These are phyloP conservation scores for Oxytorus armatus DNA, from an alignment of 2,888 invertebrate species.

Conservation along the genomic window DNA sequence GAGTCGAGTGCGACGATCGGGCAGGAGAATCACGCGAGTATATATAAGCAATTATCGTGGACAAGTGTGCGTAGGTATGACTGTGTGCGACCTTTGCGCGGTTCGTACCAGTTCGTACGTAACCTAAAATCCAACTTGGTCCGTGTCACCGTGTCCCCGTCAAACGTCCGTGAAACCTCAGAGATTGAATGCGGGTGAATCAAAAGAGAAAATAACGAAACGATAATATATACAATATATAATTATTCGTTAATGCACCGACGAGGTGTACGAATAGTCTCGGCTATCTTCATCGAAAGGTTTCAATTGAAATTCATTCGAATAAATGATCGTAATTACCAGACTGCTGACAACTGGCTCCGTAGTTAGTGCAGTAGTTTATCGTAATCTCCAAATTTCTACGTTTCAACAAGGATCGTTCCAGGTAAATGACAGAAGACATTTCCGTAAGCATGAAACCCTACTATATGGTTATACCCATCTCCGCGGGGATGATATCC, in stretches of 20 bases:
- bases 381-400: constrained; percentile 75
- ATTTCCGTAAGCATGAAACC: too few species aligned
- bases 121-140: constrained; percentile 48
- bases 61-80: constrained; percentile 6
- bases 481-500: too few species aligned
- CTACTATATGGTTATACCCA: too few species aligned
- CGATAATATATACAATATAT: neutral
- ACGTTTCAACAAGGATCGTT: constrained; percentile 73
- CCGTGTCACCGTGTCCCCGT: too few species aligned
- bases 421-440: constrained; percentile 74
- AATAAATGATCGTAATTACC: constrained; percentile 80
- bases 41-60: too few species aligned
- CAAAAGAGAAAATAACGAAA: neutral
- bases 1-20: neutral
- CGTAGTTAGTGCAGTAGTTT: constrained; percentile 74
- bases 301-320: constrained; percentile 57
- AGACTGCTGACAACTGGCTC: constrained; percentile 76
- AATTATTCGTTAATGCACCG: too few species aligned
- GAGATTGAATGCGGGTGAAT: neutral
- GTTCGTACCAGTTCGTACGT: neutral
- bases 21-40: too few species aligned
- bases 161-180: too few species aligned
- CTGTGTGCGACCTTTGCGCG: constrained; percentile 24
- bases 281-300: neutral
- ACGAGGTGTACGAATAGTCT: too few species aligned